These are phyloP conservation scores for Columba livia DNA, from an alignment of 2,113 vertebrate species.

Conservation along the genomic window DNA sequence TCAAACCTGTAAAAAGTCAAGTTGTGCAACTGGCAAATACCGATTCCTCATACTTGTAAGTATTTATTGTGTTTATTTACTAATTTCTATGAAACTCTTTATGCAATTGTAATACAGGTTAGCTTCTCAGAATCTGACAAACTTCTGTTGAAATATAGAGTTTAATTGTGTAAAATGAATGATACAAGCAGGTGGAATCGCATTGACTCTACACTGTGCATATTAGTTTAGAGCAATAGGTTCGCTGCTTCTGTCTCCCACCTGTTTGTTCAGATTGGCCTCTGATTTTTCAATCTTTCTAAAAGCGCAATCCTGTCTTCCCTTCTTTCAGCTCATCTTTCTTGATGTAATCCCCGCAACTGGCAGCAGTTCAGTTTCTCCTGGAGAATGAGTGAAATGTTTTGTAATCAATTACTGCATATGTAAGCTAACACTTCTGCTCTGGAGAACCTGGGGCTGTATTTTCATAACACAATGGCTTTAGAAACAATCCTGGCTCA, in stretches of 20 bases:
- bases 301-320: not conserved
- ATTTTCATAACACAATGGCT: not conserved
- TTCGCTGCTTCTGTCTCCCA: not conserved
- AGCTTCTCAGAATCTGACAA: not conserved
- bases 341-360: not conserved
- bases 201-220: not conserved
- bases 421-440: not conserved
- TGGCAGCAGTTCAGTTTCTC: not conserved
- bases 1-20: constrained; percentile 80
- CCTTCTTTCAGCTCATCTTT: not conserved
- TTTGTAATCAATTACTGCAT: not conserved
- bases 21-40: constrained; percentile 86
- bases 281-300: not conserved
- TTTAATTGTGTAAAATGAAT: not conserved
- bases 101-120: not conserved
- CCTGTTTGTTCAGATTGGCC: not conserved
- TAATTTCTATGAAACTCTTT: not conserved
- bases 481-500: not conserved
- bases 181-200: not conserved
- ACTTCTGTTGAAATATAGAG: not conserved
- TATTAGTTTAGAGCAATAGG: not conserved
- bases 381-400: not conserved
- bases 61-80: not conserved
- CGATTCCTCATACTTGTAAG: constrained; percentile 86
- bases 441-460: not conserved